Percentiles rank a stretch among this genome's conserved stretches.
phyloP scores from a whole-genome alignment of 2,113 vertebrate species.

The Motacilla tschutschensis region DNA sequence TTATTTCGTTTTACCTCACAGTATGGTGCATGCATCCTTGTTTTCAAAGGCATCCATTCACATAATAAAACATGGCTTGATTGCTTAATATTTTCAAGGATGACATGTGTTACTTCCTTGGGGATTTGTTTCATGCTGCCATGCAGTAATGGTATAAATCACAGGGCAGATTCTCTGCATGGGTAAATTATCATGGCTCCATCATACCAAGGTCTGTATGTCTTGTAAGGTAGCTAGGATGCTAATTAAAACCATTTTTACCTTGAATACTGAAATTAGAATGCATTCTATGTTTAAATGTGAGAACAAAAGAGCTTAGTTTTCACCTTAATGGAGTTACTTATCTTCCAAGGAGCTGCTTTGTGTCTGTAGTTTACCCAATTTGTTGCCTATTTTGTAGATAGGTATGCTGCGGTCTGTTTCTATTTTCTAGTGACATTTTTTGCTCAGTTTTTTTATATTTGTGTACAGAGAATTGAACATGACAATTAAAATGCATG shows the following conservation, averaged over 20 bases:
- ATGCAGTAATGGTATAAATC: slow-evolving; percentile 36
- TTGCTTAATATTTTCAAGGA: slow-evolving; percentile 61
- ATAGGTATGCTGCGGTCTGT: neutral
- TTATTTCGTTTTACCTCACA: slow-evolving; percentile 65
- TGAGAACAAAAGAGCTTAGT: neutral
- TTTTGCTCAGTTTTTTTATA: neutral
- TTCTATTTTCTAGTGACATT: neutral
- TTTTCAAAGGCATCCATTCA: slow-evolving; percentile 40
- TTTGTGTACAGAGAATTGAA: neutral
- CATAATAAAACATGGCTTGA: slow-evolving; percentile 43
- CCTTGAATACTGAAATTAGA: slow-evolving; percentile 23
- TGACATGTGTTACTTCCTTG: slow-evolving; percentile 38
- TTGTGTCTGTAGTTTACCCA: neutral
- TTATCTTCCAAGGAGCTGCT: neutral
- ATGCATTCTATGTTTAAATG: neutral
- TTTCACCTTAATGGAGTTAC: neutral
- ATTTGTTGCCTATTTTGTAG: neutral
- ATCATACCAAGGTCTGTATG: neutral
- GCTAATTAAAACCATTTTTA: slow-evolving; percentile 42
- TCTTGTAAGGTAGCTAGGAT: neutral
- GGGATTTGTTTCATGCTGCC: slow-evolving; percentile 39
- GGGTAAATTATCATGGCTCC: neutral
- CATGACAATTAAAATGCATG: neutral
- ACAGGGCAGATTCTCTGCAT: slow-evolving; percentile 4
- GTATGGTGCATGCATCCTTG: neutral